phyloP scores from a whole-genome alignment of 2,888 invertebrate genomes.

The Aproaerema taeniolella region DNA sequence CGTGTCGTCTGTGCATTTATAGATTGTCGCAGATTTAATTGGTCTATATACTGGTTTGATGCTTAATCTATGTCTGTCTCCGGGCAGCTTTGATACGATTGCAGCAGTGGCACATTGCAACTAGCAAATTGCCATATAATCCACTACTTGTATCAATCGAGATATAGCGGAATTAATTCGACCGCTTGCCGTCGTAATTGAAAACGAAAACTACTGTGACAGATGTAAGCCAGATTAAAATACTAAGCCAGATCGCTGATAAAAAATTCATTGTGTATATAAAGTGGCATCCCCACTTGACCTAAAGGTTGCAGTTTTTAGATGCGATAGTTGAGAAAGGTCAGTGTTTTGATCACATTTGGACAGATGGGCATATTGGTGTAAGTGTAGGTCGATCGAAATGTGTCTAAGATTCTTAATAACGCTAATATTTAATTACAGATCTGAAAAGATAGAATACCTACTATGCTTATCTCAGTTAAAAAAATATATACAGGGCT shows the following conservation, averaged over 20 bases:
- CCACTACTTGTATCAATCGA: slow-evolving; percentile 62
- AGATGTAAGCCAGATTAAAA: slow-evolving; percentile 40
- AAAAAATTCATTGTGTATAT: slow-evolving; percentile 19
- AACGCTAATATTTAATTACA: too few species aligned
- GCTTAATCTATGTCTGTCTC: slow-evolving; percentile 37
- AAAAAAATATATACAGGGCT: too few species aligned
- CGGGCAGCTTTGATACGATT: slow-evolving; percentile 52
- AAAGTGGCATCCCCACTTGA: too few species aligned
- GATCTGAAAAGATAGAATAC: too few species aligned
- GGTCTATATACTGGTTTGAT: too few species aligned
- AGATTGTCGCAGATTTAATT: too few species aligned
- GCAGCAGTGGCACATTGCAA: slow-evolving; percentile 40
- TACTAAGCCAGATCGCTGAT: slow-evolving; percentile 25
- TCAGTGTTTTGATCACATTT: too few species aligned
- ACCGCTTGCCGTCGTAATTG: slow-evolving; percentile 59
- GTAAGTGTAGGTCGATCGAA: too few species aligned
- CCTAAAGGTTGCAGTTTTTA: slow-evolving; percentile 8
- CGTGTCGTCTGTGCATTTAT: too few species aligned
- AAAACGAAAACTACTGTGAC: slow-evolving; percentile 55
- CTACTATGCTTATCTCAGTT: too few species aligned
- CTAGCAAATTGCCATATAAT: slow-evolving; percentile 65
- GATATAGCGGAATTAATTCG: slow-evolving; percentile 66
- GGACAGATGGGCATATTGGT: too few species aligned
- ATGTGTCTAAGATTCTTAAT: too few species aligned
- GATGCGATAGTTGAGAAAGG: slow-evolving; percentile 14